Percentiles rank a stretch among this genome's conserved stretches.
phyloP scores from a whole-genome alignment of 2,797 vertebrate species.

The Anguilla megastoma region DNA sequence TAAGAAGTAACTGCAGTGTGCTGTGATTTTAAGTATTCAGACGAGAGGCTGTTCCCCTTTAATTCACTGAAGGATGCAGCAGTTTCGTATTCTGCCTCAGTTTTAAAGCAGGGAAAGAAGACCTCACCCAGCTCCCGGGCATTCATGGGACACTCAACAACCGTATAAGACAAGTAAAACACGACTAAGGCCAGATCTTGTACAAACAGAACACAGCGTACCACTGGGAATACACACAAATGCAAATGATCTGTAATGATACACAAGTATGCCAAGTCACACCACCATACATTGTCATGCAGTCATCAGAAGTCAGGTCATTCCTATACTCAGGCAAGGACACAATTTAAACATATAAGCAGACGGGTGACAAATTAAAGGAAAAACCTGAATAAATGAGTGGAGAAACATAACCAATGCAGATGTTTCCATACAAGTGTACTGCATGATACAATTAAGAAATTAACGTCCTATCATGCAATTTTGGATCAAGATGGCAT shows the following conservation, averaged over 20 bases:
- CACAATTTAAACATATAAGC: background rate
- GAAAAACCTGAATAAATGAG: no score
- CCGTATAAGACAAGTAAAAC: background rate
- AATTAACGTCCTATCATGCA: no score
- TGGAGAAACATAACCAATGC: no score
- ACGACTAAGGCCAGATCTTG: background rate
- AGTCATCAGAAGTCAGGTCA: background rate
- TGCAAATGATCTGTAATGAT: background rate
- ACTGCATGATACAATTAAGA: no score
- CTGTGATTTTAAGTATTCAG: background rate
- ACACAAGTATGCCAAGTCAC: background rate
- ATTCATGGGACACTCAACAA: background rate
- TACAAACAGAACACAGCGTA: background rate
- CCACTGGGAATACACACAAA: background rate
- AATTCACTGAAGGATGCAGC: background rate
- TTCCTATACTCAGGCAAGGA: background rate
- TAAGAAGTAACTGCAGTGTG: background rate
- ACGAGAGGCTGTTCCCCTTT: background rate
- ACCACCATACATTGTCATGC: background rate
- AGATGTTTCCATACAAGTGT: no score
- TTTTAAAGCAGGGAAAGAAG: background rate
- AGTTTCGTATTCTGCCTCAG: background rate
- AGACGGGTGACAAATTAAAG: no score
- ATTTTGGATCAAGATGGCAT: no score
- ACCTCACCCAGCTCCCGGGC: background rate